Conservation (phyloP, 1,140 invertebrate species). For the Nasonia longicornis region DNA sequence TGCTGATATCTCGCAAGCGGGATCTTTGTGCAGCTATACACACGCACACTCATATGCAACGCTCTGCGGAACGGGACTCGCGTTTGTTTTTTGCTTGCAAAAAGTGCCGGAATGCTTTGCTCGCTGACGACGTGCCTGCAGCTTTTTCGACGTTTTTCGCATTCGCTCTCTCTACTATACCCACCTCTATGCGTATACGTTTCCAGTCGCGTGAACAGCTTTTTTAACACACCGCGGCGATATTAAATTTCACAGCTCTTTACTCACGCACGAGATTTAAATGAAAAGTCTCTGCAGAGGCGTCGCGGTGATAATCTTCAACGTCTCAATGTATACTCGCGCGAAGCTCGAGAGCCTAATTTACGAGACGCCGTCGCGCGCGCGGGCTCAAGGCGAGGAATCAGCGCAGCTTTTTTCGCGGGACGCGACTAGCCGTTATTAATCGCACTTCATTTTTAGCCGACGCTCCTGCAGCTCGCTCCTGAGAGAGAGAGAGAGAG, state of each 20-base stretch:
- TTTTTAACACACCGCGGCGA: too few species aligned
- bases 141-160: not conserved
- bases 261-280: too few species aligned
- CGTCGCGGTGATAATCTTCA: not conserved
- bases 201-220: too few species aligned
- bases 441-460: constrained; percentile 44
- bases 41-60: too few species aligned
- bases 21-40: not conserved
- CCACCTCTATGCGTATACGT: too few species aligned
- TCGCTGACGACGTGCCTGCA: not conserved
- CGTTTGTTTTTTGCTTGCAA: not conserved
- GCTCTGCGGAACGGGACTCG: not conserved
- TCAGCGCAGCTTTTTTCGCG: not conserved
- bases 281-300: not conserved
- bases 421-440: constrained; percentile 30
- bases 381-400: not conserved
- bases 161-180: not conserved
- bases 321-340: not conserved
- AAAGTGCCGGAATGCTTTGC: not conserved
- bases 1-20: not conserved
- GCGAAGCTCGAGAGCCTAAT: not conserved
- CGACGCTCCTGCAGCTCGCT: not conserved
- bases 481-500: constrained; percentile 8
- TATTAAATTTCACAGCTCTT: too few species aligned
- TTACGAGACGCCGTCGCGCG: not conserved